Evolutionary conservation across 2,797 vertebrate species (phyloP).

Genomic region (Syngnathus acus): DNA sequence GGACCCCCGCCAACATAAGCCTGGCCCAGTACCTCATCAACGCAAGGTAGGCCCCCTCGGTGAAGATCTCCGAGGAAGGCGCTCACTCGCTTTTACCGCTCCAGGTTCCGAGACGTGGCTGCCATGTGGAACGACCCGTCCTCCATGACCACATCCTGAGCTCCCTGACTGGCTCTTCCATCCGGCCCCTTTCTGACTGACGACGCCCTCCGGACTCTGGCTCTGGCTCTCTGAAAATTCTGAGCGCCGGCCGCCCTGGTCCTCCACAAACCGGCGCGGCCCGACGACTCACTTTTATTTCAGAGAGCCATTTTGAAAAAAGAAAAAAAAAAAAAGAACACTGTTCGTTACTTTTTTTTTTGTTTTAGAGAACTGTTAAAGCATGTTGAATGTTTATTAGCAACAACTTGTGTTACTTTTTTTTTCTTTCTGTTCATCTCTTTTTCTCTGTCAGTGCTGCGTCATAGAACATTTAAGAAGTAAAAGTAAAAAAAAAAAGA

Average conservation of each 20-base stretch:
- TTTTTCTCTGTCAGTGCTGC: constrained; percentile 63
- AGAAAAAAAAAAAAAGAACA: constrained; percentile 30
- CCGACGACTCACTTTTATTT: constrained; percentile 36
- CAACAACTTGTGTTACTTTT: constrained; percentile 58
- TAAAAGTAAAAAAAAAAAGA: constrained; percentile 38
- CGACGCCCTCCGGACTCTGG: constrained; percentile 61
- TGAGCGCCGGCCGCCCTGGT: constrained; percentile 39
- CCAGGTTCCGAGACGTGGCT: constrained; percentile 70
- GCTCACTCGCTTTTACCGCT: too few species aligned
- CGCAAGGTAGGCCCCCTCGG: constrained; percentile 72
- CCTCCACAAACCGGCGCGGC: constrained; percentile 26
- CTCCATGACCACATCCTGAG: constrained; percentile 74
- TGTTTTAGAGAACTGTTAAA: constrained; percentile 64
- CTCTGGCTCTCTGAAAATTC: constrained; percentile 56
- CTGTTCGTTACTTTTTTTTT: constrained; percentile 52
- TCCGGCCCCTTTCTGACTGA: constrained; percentile 60
- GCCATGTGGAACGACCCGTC: constrained; percentile 74
- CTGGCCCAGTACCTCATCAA: constrained; percentile 98
- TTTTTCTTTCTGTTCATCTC: constrained; percentile 35
- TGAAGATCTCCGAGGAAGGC: too few species aligned
- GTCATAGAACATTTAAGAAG: constrained; percentile 59
- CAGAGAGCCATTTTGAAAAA: constrained; percentile 44
- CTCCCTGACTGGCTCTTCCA: constrained; percentile 64
- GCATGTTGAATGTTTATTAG: constrained; percentile 73
- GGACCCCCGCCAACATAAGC: constrained; percentile 94